phyloP scores from a whole-genome alignment of 2,888 invertebrate species.

The Malacosoma neustria region DNA sequence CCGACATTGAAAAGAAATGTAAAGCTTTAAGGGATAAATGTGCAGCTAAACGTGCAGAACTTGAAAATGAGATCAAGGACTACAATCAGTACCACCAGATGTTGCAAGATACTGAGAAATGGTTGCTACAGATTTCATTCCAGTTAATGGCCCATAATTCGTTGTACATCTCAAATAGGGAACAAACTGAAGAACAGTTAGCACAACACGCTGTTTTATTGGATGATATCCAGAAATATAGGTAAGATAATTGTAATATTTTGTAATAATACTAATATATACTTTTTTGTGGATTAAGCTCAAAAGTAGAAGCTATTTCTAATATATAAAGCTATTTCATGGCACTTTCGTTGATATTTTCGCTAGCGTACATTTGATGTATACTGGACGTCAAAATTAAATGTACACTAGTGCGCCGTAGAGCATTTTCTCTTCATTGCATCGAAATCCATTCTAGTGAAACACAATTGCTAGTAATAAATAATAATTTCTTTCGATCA shows the following conservation, averaged over 20 bases:
- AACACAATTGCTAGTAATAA: too few species aligned
- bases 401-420: too few species aligned
- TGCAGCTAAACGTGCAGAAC: slow-evolving; percentile 74
- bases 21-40: slow-evolving; percentile 79
- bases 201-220: slow-evolving; percentile 88
- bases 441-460: too few species aligned
- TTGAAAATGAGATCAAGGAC: slow-evolving; percentile 88
- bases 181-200: slow-evolving; percentile 93
- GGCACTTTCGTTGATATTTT: not conserved
- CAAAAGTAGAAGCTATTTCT: too few species aligned
- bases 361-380: too few species aligned
- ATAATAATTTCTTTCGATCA: too few species aligned
- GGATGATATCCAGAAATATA: slow-evolving; percentile 88
- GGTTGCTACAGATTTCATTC: slow-evolving; percentile 95
- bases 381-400: too few species aligned
- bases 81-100: slow-evolving; percentile 92
- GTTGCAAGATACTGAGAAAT: slow-evolving; percentile 95
- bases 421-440: too few species aligned
- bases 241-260: too few species aligned
- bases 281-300: too few species aligned
- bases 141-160: slow-evolving; percentile 97
- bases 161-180: slow-evolving; percentile 91
- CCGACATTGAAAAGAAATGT: slow-evolving; percentile 81
- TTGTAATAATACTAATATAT: too few species aligned
- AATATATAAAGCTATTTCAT: too few species aligned